Percentiles rank a stretch among this genome's conserved stretches.
phyloP scores from a whole-genome alignment of 2,888 invertebrate species.

The Euplagia quadripunctaria region DNA sequence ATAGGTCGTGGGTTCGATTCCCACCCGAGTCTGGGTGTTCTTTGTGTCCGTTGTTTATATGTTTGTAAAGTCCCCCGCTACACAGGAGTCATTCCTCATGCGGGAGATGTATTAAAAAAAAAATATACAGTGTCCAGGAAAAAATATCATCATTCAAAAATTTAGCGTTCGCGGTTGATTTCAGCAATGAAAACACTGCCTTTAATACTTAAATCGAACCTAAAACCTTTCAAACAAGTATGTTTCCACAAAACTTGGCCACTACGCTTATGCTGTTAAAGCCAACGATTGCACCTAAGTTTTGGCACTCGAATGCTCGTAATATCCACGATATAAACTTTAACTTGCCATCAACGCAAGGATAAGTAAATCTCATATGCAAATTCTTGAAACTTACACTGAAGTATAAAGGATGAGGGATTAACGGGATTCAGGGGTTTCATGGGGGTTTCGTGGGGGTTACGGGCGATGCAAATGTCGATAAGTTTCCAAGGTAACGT shows the following conservation, averaged over 20 bases:
- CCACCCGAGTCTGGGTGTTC: no score
- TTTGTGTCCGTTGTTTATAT: no score
- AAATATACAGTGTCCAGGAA: no score
- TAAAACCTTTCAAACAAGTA: not conserved
- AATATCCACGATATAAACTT: constrained; percentile 60
- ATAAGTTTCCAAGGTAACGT: constrained; percentile 36
- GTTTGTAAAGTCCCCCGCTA: no score
- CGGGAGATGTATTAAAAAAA: no score
- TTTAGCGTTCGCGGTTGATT: no score
- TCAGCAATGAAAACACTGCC: not conserved
- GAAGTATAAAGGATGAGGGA: constrained; percentile 50
- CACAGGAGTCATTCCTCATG: no score
- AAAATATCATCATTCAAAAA: no score
- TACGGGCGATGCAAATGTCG: constrained; percentile 30
- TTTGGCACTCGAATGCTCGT: constrained; percentile 61
- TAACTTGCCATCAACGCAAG: constrained; percentile 65
- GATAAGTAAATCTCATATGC: constrained; percentile 74
- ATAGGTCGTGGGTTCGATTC: no score
- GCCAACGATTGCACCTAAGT: constrained; percentile 51
- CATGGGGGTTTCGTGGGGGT: constrained; percentile 1
- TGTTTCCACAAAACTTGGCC: constrained; percentile 4
- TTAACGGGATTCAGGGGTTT: constrained; percentile 26
- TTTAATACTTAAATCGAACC: not conserved
- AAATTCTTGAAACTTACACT: constrained; percentile 63
- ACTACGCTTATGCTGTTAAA: not conserved